phyloP scores from a whole-genome alignment of 2,888 invertebrate species.

The Ectemnius cavifrons region DNA sequence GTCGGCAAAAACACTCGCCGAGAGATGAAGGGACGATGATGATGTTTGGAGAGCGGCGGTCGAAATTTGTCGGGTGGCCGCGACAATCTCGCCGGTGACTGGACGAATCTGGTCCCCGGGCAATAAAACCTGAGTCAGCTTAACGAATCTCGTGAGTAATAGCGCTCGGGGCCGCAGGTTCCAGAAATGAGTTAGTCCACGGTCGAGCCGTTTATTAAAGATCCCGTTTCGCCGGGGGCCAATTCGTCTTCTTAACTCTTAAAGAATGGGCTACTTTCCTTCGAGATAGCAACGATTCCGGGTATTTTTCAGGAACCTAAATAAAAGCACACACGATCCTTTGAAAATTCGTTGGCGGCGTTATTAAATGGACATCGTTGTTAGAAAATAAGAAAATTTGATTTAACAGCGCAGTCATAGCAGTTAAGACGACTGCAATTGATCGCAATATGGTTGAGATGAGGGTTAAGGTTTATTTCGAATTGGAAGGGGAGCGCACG shows the following conservation, averaged over 20 bases:
- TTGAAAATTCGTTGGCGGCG: too few relatives aligned
- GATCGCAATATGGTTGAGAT: too few relatives aligned
- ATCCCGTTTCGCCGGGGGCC: constrained; percentile 30
- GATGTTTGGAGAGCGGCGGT: not conserved
- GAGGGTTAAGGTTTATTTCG: too few relatives aligned
- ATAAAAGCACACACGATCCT: too few relatives aligned
- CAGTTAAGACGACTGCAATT: too few relatives aligned
- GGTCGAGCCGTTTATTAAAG: constrained; percentile 37
- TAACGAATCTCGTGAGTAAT: constrained; percentile 52
- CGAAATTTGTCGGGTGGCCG: constrained; percentile 30
- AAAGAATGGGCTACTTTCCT: constrained; percentile 12
- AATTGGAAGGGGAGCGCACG: too few relatives aligned
- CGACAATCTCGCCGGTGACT: constrained; percentile 42
- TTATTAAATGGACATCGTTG: too few relatives aligned
- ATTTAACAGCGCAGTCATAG: too few relatives aligned
- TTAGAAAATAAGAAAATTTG: too few relatives aligned
- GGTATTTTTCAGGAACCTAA: constrained; percentile 6
- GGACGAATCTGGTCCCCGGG: constrained; percentile 38
- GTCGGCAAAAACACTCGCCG: too few relatives aligned
- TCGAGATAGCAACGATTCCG: too few relatives aligned
- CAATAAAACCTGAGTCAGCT: constrained; percentile 45
- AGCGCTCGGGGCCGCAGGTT: constrained; percentile 16
- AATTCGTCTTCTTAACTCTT: constrained; percentile 45
- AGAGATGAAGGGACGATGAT: too few relatives aligned
- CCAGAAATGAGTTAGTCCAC: constrained; percentile 43